Percentiles rank a stretch among this genome's conserved stretches.
Evolutionary conservation across 30 jellyfish, hydroid and myxozoan species (phyloP).

Genomic region (Aurelia sp.): DNA sequence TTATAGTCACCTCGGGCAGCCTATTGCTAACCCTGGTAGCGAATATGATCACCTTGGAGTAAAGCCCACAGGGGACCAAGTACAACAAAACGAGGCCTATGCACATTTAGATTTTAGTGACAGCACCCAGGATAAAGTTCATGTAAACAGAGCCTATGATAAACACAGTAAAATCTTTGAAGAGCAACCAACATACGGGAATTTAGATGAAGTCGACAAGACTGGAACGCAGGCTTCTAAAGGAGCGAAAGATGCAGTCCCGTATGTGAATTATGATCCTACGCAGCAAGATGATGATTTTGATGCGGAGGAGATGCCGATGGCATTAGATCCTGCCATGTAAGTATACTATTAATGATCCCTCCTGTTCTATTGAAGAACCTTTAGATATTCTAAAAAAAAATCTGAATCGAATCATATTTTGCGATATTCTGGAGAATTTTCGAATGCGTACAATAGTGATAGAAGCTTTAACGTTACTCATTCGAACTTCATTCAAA

Average conservation of each 20-base stretch:
- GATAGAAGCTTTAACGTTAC: too few species aligned
- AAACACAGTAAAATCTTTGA: not conserved
- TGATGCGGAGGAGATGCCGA: slow-evolving; percentile 12
- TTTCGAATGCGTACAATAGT: too few species aligned
- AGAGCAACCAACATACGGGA: not conserved
- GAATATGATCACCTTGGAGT: slow-evolving; percentile 29
- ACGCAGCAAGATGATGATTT: slow-evolving; percentile 17
- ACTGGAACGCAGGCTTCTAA: slow-evolving; percentile 16
- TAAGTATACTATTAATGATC: not conserved
- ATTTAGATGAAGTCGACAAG: not conserved
- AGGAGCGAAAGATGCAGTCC: slow-evolving; percentile 11
- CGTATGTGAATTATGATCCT: slow-evolving; percentile 57
- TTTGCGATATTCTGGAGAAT: too few species aligned
- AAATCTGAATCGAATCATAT: too few species aligned
- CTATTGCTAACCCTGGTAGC: not conserved
- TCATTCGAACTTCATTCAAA: too few species aligned
- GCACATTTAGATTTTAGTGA: slow-evolving; percentile 1
- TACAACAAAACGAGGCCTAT: not conserved
- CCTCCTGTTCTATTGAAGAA: too few species aligned
- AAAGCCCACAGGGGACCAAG: not conserved
- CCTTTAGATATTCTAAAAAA: too few species aligned
- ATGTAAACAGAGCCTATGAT: not conserved
- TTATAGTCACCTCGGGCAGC: not conserved
- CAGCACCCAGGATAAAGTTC: not conserved
- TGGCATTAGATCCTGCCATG: slow-evolving; percentile 55